Conservation (phyloP, 2,113 vertebrate species). For the Ciconia stormi region DNA sequence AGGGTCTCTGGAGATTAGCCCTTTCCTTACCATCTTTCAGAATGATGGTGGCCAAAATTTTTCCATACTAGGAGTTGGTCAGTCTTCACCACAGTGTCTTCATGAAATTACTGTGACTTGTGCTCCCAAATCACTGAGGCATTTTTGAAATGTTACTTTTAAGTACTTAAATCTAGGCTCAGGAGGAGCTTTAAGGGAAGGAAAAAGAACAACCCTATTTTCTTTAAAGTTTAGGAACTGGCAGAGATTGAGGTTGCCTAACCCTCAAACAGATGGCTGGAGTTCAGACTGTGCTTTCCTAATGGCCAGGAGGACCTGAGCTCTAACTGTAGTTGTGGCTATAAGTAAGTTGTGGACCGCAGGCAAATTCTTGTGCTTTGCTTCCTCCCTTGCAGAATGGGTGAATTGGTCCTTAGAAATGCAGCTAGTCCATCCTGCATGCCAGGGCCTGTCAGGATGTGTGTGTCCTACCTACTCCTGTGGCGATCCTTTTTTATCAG, state of each 20-base stretch:
- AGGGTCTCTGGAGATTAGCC: neutral
- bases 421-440: neutral
- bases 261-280: neutral
- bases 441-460: neutral
- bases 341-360: neutral
- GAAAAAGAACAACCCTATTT: neutral
- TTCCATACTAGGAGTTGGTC: neutral
- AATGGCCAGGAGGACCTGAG: slow-evolving; percentile 4
- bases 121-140: neutral
- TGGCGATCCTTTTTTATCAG: neutral
- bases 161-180: neutral
- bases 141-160: slow-evolving; percentile 6
- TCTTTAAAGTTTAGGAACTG: neutral
- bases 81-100: neutral
- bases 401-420: slow-evolving; percentile 6
- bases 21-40: neutral
- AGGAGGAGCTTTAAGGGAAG: neutral
- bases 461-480: neutral
- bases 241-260: neutral
- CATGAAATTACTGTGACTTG: neutral
- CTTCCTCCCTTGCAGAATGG: neutral
- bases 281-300: neutral
- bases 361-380: neutral
- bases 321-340: neutral
- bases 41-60: neutral